Percentiles rank a stretch among this genome's conserved stretches.
phyloP scores from a whole-genome alignment of 2,797 vertebrate species.

The Stomatorhinus walkeri region DNA sequence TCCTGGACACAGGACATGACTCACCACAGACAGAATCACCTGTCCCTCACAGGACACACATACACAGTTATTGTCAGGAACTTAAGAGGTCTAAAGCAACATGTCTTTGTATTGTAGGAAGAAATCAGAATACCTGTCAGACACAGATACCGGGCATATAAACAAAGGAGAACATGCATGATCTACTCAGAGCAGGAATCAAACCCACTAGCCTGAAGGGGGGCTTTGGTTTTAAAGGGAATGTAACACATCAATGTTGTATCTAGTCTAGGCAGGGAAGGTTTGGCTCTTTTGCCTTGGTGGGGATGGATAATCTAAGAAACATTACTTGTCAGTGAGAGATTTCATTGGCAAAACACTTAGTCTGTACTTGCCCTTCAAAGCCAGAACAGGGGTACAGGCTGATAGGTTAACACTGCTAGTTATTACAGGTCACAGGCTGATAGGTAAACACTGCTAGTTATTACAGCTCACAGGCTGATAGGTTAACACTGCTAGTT shows the following conservation, averaged over 20 bases:
- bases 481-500: background rate
- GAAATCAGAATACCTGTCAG: background rate
- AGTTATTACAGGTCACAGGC: background rate
- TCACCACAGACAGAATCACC: background rate
- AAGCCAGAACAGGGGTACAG: background rate
- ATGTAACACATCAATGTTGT: background rate
- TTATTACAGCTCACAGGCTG: background rate
- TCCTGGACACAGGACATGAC: background rate
- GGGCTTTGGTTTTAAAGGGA: background rate
- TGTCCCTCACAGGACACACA: background rate
- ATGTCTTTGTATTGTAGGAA: background rate
- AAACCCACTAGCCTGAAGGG: background rate
- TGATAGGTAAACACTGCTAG: background rate
- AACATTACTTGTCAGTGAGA: background rate
- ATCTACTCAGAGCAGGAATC: background rate
- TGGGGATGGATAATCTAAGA: background rate
- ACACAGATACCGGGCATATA: background rate
- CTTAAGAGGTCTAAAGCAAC: background rate
- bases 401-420: background rate
- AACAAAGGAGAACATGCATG: background rate
- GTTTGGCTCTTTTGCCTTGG: background rate
- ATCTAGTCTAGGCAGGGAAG: background rate
- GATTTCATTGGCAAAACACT: background rate
- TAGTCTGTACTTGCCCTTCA: background rate
- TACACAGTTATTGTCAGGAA: background rate